Evolutionary conservation across 2,797 vertebrate genomes (phyloP).

Genomic region (Atherinosoma microstoma): DNA sequence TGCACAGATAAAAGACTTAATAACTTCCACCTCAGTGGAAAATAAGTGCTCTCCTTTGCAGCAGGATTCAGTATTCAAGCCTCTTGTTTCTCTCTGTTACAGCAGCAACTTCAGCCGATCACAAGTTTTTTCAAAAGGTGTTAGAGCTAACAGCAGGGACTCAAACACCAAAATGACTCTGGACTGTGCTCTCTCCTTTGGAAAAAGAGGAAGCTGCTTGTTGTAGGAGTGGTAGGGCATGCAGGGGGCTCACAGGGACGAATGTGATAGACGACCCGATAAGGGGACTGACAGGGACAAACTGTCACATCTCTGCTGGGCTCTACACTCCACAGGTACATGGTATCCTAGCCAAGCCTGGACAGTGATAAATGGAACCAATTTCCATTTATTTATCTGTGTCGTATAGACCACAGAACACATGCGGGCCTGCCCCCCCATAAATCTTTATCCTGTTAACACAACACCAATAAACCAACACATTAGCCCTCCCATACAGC

Average conservation of each 20-base stretch:
- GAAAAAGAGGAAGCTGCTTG: constrained; percentile 20
- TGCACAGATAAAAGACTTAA: constrained; percentile 5
- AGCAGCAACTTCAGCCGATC: constrained; percentile 8
- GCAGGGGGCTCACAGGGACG: constrained; percentile 32
- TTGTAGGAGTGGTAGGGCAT: constrained; percentile 2
- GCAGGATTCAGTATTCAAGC: constrained; percentile 16
- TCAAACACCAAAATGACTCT: constrained; percentile 14
- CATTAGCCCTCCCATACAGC: constrained; percentile 65
- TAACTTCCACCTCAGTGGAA: constrained; percentile 22
- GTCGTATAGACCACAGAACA: constrained; percentile 65
- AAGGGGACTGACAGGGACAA: constrained; percentile 50
- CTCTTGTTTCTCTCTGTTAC: constrained; percentile 20
- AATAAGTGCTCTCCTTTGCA: neutral
- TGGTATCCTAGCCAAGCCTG: constrained; percentile 18
- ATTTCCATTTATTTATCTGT: constrained; percentile 81
- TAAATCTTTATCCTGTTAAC: constrained; percentile 82
- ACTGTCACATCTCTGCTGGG: constrained; percentile 56
- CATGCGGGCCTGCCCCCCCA: constrained; percentile 58
- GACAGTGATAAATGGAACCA: constrained; percentile 77
- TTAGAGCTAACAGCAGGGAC: constrained; percentile 41
- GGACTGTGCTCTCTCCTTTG: constrained; percentile 25
- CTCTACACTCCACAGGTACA: constrained; percentile 64
- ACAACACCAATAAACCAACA: constrained; percentile 68
- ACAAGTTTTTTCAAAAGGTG: constrained; percentile 20
- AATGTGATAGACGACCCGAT: constrained; percentile 53